Conservation (phyloP, 2,113 vertebrate species). For the Odontophorus gujanensis region DNA sequence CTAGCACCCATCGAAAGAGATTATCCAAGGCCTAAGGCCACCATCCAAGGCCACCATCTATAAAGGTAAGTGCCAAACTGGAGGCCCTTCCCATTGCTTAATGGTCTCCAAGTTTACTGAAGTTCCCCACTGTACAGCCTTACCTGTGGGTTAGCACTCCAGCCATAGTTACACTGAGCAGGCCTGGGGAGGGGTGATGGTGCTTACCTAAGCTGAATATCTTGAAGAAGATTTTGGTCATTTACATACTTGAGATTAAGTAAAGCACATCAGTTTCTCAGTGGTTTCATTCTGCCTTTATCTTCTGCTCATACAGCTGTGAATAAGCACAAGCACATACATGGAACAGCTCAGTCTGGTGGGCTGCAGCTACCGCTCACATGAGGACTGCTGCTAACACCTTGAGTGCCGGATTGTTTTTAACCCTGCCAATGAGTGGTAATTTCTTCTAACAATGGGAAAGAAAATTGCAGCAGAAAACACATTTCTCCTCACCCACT, state of each 20-base stretch:
- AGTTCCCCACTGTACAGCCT: no score
- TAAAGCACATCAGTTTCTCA: background rate
- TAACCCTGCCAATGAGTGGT: background rate
- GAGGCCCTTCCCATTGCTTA: background rate
- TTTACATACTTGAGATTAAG: background rate
- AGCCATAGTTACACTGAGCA: background rate
- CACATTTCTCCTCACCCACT: background rate
- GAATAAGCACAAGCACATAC: no score
- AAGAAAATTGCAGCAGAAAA: slow-evolving; percentile 9
- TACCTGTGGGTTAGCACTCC: background rate
- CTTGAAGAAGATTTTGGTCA: background rate
- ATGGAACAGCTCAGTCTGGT: background rate
- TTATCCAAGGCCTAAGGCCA: background rate
- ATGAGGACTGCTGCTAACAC: background rate
- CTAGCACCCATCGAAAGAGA: background rate
- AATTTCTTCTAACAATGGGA: background rate
- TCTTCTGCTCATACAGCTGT: background rate
- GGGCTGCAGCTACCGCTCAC: background rate
- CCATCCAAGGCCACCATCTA: background rate
- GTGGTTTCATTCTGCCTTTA: background rate
- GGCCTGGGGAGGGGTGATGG: background rate
- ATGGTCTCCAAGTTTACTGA: background rate
- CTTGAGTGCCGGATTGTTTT: background rate
- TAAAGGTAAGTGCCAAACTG: background rate
- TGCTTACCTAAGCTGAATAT: background rate